Conservation (phyloP, 2,797 vertebrate species). For the Acrocephalus scirpaceus region DNA sequence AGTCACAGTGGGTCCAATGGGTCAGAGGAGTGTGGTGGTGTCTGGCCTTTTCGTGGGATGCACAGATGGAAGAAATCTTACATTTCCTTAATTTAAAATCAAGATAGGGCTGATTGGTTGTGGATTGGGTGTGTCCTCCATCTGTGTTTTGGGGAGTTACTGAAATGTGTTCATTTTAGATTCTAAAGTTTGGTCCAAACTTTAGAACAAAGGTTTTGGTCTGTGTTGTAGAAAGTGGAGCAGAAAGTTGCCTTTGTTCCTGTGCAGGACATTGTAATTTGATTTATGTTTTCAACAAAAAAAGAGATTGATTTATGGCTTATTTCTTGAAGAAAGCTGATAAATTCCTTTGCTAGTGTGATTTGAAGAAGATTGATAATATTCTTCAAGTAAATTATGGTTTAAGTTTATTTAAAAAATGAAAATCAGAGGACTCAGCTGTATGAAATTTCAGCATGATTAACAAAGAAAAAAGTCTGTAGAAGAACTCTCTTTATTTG, state of each 20-base stretch:
- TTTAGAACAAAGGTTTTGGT: neutral
- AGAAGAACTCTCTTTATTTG: neutral
- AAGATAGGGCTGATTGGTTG: neutral
- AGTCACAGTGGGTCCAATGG: rapidly evolving
- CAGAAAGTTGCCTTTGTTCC: neutral
- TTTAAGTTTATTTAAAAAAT: neutral
- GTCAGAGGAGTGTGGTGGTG: rapidly evolving
- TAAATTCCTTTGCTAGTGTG: neutral
- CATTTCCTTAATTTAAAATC: neutral
- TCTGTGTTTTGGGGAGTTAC: neutral
- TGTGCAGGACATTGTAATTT: neutral
- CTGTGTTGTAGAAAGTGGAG: neutral
- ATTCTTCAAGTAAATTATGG: neutral
- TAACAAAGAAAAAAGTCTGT: neutral
- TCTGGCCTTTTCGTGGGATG: neutral
- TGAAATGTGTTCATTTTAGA: neutral
- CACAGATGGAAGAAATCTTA: neutral
- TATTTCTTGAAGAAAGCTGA: neutral
- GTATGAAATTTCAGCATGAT: neutral
- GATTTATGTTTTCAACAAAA: neutral
- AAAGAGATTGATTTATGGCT: neutral
- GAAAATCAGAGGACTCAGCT: neutral
- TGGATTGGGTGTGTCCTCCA: neutral
- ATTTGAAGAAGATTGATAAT: neutral
- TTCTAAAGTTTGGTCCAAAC: neutral